Percentiles rank a stretch among this genome's conserved stretches.
Evolutionary conservation across 2,797 vertebrate genomes (phyloP).

Genomic region (Bovichtus variegatus): DNA sequence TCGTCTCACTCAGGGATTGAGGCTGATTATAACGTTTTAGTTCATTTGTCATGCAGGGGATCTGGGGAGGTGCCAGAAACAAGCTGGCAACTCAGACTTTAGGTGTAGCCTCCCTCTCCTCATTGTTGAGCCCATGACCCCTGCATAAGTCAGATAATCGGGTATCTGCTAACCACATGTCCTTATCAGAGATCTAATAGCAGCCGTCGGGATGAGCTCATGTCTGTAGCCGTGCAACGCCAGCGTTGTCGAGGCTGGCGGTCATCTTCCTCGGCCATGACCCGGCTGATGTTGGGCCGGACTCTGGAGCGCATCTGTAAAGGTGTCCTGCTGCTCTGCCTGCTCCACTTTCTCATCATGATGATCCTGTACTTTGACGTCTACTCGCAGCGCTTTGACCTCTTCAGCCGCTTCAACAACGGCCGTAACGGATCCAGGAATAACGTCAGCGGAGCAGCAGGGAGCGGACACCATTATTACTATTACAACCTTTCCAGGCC

Average conservation of each 20-base stretch:
- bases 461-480: slow-evolving; percentile 84
- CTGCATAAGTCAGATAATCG: slow-evolving; percentile 45
- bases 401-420: slow-evolving; percentile 97
- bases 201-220: slow-evolving; percentile 67
- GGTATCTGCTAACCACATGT: slow-evolving; percentile 43
- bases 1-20: background rate
- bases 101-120: slow-evolving; percentile 9
- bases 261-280: slow-evolving; percentile 91
- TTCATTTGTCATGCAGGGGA: slow-evolving; percentile 62
- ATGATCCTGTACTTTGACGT: slow-evolving; percentile 99
- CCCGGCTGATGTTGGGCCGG: slow-evolving; percentile 98
- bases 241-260: slow-evolving; percentile 75
- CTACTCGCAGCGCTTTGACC: slow-evolving; percentile 96
- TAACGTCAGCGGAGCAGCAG: slow-evolving; percentile 66
- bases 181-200: slow-evolving; percentile 40
- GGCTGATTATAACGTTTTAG: slow-evolving; percentile 8
- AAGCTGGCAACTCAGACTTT: slow-evolving; percentile 20
- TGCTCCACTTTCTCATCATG: slow-evolving; percentile 98
- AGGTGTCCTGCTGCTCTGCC: slow-evolving; percentile 97
- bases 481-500: slow-evolving; percentile 92
- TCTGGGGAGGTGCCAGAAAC: slow-evolving; percentile 33
- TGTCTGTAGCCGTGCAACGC: slow-evolving; percentile 73
- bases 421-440: slow-evolving; percentile 81
- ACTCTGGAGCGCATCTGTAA: slow-evolving; percentile 99
- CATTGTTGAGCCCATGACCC: slow-evolving; percentile 57